Evolutionary conservation across 2,113 vertebrate species (phyloP).

Genomic region (Meriones unguiculatus): DNA sequence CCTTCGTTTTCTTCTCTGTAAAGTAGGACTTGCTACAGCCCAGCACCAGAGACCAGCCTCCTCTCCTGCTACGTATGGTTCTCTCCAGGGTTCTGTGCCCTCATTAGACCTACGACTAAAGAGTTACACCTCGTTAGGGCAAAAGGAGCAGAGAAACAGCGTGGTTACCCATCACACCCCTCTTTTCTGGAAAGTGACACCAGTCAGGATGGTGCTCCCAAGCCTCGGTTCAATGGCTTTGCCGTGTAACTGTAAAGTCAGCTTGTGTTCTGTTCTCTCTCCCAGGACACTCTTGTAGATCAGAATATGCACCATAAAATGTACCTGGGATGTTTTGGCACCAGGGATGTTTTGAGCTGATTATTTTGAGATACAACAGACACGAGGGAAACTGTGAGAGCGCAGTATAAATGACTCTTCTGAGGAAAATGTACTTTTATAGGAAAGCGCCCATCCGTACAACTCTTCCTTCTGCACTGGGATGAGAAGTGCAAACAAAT

Average conservation of each 20-base stretch:
- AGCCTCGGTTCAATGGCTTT: background rate
- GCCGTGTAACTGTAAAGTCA: background rate
- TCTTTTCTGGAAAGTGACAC: constrained; percentile 2
- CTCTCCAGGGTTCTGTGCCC: background rate
- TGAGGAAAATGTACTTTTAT: background rate
- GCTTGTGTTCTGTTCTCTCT: background rate
- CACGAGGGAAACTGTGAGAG: background rate
- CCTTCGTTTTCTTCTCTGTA: constrained; percentile 14
- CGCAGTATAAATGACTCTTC: background rate
- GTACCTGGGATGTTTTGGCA: background rate
- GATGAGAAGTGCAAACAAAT: background rate
- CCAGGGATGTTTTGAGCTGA: background rate
- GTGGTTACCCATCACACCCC: background rate
- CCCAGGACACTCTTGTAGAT: background rate
- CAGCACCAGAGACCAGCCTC: background rate
- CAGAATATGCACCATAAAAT: background rate
- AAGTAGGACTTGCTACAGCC: background rate
- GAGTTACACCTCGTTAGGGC: background rate
- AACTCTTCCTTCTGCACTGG: background rate
- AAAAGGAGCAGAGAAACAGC: background rate
- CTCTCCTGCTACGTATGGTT: background rate
- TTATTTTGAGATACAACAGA: background rate
- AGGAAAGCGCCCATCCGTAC: background rate
- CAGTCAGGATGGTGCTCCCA: background rate
- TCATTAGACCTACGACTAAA: background rate